Evolutionary conservation across 2,797 vertebrate species (phyloP), one percentile per base, ranked within the genome.

Genomic region (Sebastes elongatus): DNA sequence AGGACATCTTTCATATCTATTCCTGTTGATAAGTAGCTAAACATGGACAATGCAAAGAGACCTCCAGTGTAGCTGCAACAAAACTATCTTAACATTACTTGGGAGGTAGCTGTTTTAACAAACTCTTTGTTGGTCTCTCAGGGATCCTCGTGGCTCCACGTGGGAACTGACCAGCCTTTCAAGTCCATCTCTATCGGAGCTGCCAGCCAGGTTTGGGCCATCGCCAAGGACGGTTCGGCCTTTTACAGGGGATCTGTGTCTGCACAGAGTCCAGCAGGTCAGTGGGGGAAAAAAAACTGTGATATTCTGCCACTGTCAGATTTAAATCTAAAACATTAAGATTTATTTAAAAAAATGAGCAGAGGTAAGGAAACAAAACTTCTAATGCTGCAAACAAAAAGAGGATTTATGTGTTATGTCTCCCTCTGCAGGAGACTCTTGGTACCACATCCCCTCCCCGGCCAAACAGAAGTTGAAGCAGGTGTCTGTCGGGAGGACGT

Each of bases 81-180:
- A 18, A 52, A n/a, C 8, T 5, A 2, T 38, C 3, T 30, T 33
- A 16, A 14, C 14, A 38, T 4, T 42, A 30, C 6, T 42, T n/a
- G 1, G 18, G 11, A 71, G 30, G 7, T 10, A 3, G 55, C 46
- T 23, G n/a, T 38, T 79, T 16, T 68, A n/a, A 71, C 11, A 18
- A 42, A 7, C 5, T 62, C 38, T n/a, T n/a, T 10, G 18, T 62
- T 63, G 23, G 7, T 77, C 7, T 76, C 35, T 27, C 83, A 99
- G 99, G 98, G 98, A 64, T 95, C 95, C 4, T 99, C 98, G 2
- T 99, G 99, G 99, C 97, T 99, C 49, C 99, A 99, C 0, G 96
- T 99, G 14, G 98, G 98, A 82, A 98, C 98, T 1, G 98, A 99
- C 86, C 98, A 99, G 90, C 97, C 98, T 63, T 99, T 99, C 61